Evolutionary conservation across 2,113 vertebrate species (phyloP).

Genomic region (Callaeas wilsoni): DNA sequence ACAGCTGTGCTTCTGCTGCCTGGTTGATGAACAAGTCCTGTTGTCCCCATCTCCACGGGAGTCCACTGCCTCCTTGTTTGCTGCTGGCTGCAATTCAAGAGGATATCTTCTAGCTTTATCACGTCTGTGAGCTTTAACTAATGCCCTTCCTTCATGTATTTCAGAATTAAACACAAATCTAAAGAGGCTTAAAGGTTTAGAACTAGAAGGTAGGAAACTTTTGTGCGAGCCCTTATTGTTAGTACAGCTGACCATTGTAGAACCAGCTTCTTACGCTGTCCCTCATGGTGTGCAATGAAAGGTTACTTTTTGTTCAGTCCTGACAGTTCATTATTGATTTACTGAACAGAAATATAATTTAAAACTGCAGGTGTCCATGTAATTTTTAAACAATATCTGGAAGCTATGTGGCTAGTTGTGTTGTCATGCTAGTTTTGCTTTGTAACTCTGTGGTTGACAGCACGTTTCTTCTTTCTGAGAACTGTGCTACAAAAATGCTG

Average conservation of each 20-base stretch:
- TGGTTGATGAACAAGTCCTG: background rate
- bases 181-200: background rate
- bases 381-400: background rate
- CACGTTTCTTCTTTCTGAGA: background rate
- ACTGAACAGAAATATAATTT: background rate
- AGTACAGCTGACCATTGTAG: background rate
- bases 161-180: background rate
- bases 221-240: background rate
- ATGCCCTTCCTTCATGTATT: background rate
- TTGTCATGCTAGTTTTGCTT: background rate
- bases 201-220: background rate
- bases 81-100: background rate
- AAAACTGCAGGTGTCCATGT: background rate
- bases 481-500: background rate
- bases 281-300: background rate
- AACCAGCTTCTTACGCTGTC: accelerated
- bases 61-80: background rate
- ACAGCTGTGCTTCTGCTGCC: background rate
- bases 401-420: background rate
- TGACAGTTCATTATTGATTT: background rate
- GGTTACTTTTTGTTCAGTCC: background rate
- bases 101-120: background rate
- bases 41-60: background rate
- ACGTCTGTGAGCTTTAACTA: background rate
- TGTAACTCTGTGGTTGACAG: background rate